phyloP scores from a whole-genome alignment of 1,140 invertebrate species.

The Megalonaias nervosa region DNA sequence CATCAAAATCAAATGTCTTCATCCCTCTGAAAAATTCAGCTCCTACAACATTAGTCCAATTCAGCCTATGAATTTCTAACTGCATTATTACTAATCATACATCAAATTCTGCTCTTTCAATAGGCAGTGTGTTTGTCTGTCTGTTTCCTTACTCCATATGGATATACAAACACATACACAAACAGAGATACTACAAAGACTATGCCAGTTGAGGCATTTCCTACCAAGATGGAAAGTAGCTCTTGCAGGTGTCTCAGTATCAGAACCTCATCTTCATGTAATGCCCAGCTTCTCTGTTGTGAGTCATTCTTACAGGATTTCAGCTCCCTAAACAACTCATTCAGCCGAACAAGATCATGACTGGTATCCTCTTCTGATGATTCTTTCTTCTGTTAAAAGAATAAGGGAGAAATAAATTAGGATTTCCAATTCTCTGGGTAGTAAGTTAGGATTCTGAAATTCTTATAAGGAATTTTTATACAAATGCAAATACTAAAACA shows the following conservation, averaged over 20 bases:
- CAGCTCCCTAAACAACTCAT: conserved; percentile 85
- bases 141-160: too few species aligned
- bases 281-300: conserved; percentile 93
- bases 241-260: conserved; percentile 88
- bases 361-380: conserved; percentile 40
- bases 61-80: too few species aligned
- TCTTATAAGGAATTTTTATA: background rate
- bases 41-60: too few species aligned
- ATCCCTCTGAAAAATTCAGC: too few species aligned
- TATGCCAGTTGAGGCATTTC: background rate
- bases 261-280: conserved; percentile 91
- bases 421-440: too few species aligned
- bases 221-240: conserved; percentile 87
- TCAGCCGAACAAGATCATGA: conserved; percentile 84
- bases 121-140: too few species aligned
- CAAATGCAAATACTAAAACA: background rate
- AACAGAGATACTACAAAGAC: too few species aligned
- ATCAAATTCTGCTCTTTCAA: too few species aligned
- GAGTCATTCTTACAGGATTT: conserved; percentile 92
- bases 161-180: too few species aligned
- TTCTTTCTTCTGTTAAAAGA: background rate
- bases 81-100: too few species aligned
- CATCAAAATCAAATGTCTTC: too few species aligned
- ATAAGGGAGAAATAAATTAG: too few species aligned
- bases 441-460: background rate